Evolutionary conservation across 2,113 vertebrate species (phyloP).

Genomic region (Oriolus oriolus): DNA sequence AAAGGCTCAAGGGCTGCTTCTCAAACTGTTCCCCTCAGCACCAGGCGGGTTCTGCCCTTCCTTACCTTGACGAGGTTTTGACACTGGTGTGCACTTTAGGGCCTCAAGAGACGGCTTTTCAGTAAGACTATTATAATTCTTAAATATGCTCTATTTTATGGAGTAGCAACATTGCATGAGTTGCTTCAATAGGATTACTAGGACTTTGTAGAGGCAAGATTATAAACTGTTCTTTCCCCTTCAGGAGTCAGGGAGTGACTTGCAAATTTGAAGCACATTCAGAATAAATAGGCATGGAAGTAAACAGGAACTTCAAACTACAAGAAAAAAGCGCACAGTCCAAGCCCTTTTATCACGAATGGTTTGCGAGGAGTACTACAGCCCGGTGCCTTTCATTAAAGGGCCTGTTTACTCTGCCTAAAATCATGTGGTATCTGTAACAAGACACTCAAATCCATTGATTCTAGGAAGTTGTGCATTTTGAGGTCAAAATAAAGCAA

Average conservation of each 20-base stretch:
- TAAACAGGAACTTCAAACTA: not conserved
- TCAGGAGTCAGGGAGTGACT: not conserved
- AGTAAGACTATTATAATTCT: not conserved
- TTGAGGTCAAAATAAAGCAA: not conserved
- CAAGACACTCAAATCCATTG: not conserved
- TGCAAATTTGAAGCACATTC: not conserved
- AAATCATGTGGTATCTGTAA: not conserved
- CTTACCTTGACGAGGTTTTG: not conserved
- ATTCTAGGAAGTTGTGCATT: not conserved
- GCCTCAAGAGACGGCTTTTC: not conserved
- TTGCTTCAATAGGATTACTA: not conserved
- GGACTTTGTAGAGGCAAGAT: not conserved
- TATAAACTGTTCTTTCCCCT: not conserved
- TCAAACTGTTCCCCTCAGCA: not conserved
- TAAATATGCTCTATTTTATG: not conserved
- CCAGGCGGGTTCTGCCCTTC: fast-evolving
- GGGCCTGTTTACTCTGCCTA: not conserved
- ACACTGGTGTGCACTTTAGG: not conserved
- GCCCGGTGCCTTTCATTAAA: not conserved
- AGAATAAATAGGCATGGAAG: not conserved
- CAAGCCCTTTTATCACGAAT: not conserved
- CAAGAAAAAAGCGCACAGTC: not conserved
- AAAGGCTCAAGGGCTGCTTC: not conserved
- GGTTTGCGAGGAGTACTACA: not conserved
- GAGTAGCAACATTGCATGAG: not conserved